Evolutionary conservation across 92 coral and sea anemone species (phyloP), one percentile per base, ranked within the genome.

Genomic region (Epizoanthus rinbou): DNA sequence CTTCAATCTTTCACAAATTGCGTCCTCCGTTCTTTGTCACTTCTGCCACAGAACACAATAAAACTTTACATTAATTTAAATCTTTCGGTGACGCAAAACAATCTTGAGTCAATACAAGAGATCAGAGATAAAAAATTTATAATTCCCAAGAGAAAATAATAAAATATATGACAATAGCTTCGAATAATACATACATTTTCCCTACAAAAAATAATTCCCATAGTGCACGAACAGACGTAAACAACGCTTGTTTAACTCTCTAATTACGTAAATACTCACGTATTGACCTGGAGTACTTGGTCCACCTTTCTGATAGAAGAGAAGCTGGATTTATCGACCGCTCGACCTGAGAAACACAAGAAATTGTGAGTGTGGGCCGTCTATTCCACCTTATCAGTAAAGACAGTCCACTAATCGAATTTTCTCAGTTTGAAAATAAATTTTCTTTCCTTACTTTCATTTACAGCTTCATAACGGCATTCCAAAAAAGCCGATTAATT

Each of bases 111-210:
- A 74, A 74, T 25, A 43, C 82, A 78, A 78, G 39, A 63, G 70
- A 39, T 15, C 6, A 78, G 70, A 60, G 50, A 60, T 21, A 16
- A 16, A 39, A 57, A 45, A 41, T 78, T 69, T 15, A 21, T 21
- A 21, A 60, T 41, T 62, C 82, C 82, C 82, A 56, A 43, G 82
- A 78, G 82, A 78, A 69, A 41, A 78, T 15, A 72, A 7, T 28
- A 45, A 10, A 75, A 56, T 7, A 18, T 11, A 10, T 62, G 47
- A 60, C 57, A 78, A 78, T 35, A 58, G 21, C 43, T 24, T 52
- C 60, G 43, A 16, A 37, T 62, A 78, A 59, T 39, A 23, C 28
- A 78, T 39, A 9, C 47, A 41, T 6, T 47, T n/a, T 41, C 23
- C 45, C 76, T 14, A 71, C 18, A 33, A 65, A 65, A 10, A 28